phyloP scores from a whole-genome alignment of 1,140 invertebrate genomes.

The Antheraea pernyi region DNA sequence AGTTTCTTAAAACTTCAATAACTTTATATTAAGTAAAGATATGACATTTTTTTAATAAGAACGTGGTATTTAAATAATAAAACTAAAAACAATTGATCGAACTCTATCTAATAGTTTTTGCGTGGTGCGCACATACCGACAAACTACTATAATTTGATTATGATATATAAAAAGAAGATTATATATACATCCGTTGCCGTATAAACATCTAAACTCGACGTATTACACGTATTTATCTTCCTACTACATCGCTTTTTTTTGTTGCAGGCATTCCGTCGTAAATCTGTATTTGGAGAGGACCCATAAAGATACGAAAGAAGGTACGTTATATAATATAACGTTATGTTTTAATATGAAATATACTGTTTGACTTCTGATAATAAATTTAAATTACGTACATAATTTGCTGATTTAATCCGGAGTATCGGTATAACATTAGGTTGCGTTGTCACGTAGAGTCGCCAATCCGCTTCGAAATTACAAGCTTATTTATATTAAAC shows the following conservation, averaged over 20 bases:
- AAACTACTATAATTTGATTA: too few relatives aligned
- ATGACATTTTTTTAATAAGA: too few relatives aligned
- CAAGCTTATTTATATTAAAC: not conserved
- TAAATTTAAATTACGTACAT: not conserved
- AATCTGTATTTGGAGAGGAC: constrained; percentile 4
- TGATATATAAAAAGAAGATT: not conserved
- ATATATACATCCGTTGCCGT: not conserved
- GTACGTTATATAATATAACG: not conserved
- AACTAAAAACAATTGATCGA: too few relatives aligned
- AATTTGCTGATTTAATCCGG: not conserved
- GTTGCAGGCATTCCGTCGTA: constrained; percentile 10
- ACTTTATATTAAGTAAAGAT: too few relatives aligned
- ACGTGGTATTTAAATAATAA: too few relatives aligned
- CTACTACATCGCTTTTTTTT: constrained; percentile 9
- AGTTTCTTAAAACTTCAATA: too few relatives aligned
- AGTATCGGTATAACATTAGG: too few relatives aligned
- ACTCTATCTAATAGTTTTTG: too few relatives aligned
- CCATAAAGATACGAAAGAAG: not conserved
- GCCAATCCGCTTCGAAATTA: too few relatives aligned
- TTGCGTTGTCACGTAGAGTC: too few relatives aligned
- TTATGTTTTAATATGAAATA: not conserved
- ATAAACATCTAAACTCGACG: not conserved
- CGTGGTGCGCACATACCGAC: too few relatives aligned
- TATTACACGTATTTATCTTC: not conserved
- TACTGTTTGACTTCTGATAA: not conserved